Evolutionary conservation across 2,113 vertebrate genomes (phyloP), one percentile per base, ranked within the genome.

Genomic region (Verasper variegatus): DNA sequence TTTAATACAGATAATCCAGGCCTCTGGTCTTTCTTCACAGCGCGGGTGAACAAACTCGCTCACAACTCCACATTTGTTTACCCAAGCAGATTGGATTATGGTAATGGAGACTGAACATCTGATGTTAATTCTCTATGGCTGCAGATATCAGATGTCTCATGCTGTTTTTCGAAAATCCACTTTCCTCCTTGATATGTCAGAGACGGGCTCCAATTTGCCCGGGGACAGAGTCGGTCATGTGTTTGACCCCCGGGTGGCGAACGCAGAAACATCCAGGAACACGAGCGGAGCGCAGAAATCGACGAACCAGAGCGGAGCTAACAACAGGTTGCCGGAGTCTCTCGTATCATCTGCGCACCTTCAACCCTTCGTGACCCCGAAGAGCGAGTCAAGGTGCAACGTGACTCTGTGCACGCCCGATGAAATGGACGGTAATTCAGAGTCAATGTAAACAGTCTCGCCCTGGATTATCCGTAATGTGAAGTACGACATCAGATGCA

Each of bases 41-140:
- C 15, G 42, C 0, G 20, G 73, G n/a, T 47, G 71, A 80, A 65
- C 54, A 54, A 57, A 77, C 77, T 73, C 9, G 13, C 75, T 69
- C 52, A 59, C 70, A 73, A 31, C 31, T 31, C 31, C 31, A 31
- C 31, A 31, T 31, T 87, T 88, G 68, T 81, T 89, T 92, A 81
- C 68, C 63, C 49, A 40, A 5, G 61, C 64, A 83, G 86, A 91
- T 89, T 89, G 65, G 71, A 90, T 89, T 86, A 83, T 70, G 72
- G 71, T 89, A 76, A 88, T 83, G 64, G 72, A 60, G 31, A n/a
- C 23, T 14, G 21, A 71, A 66, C 87, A 83, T 91, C 83, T 92
- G 89, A 90, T 89, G 65, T 78, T 56, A 89, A 80, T 86, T 89
- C 51, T 58, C 81, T n/a, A 21, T n/a, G 74, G 60, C 57, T 23